Conservation (phyloP, 2,113 vertebrate species). For the Clinocottus analis region DNA sequence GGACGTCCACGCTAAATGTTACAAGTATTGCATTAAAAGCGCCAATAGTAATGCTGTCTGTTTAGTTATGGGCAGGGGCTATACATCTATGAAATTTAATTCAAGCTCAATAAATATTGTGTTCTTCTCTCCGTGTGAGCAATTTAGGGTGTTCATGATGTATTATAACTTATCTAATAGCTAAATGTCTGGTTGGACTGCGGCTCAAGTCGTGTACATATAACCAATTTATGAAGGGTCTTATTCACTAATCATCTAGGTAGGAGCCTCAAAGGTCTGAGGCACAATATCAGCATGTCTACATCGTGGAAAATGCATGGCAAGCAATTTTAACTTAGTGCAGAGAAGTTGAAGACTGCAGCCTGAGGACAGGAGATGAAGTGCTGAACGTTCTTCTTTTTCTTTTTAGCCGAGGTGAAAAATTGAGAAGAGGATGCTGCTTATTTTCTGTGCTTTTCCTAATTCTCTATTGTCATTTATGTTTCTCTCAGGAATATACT, state of each 20-base stretch:
- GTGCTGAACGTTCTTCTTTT: slow-evolving; percentile 14
- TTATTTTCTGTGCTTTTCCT: background rate
- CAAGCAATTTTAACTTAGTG: slow-evolving; percentile 46
- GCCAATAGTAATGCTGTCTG: slow-evolving; percentile 3
- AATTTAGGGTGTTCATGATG: slow-evolving; percentile 7
- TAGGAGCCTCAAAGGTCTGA: slow-evolving; percentile 28
- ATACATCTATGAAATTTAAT: background rate
- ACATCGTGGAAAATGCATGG: slow-evolving; percentile 17
- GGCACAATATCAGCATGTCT: slow-evolving; percentile 29
- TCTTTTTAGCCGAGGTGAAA: background rate
- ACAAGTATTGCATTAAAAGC: slow-evolving; percentile 6
- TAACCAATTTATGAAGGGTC: background rate
- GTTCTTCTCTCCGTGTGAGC: slow-evolving; percentile 4
- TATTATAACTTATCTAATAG: slow-evolving; percentile 21
- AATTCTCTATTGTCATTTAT: background rate
- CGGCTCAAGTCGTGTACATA: background rate
- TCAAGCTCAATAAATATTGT: slow-evolving; percentile 27
- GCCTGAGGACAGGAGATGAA: slow-evolving; percentile 20
- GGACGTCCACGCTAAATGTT: background rate
- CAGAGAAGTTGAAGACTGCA: slow-evolving; percentile 29
- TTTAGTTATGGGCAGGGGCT: background rate
- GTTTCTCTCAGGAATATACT: background rate
- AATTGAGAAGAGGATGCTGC: background rate
- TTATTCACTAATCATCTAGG: slow-evolving; percentile 39
- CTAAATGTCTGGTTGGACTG: slow-evolving; percentile 24